Evolutionary conservation across 2,888 invertebrate species (phyloP).

Genomic region (Cosmopolites sordidus): DNA sequence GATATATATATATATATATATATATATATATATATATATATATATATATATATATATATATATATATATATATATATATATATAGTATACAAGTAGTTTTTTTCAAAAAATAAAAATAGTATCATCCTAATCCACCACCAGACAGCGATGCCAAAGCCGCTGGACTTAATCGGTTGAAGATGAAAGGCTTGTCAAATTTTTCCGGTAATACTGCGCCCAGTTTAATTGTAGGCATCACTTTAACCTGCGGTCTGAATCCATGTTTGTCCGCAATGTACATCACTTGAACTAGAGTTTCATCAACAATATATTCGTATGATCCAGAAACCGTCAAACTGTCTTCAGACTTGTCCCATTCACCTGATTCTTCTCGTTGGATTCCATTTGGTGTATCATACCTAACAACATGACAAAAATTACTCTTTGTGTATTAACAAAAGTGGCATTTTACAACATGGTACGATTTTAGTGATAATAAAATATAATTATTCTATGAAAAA

Average conservation of each 20-base stretch:
- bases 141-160: not conserved
- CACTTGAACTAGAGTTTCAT: not conserved
- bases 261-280: conserved; percentile 1
- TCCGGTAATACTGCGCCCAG: no score
- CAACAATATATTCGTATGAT: not conserved
- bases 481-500: no score
- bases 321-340: not conserved
- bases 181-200: not conserved
- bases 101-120: no score
- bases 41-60: no score
- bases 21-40: no score
- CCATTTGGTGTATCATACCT: conserved; percentile 1
- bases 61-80: no score
- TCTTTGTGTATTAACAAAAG: no score
- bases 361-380: not conserved
- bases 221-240: not conserved
- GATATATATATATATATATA: no score
- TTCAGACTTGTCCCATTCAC: not conserved
- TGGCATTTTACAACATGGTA: no score
- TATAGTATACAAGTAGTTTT: no score
- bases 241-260: conserved; percentile 1
- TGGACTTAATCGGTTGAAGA: not conserved
- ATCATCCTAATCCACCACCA: conserved; percentile 1
- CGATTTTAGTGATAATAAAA: no score
- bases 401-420: no score